Percentiles rank a stretch among this genome's conserved stretches.
Evolutionary conservation across 2,797 vertebrate species (phyloP).

Genomic region (Chloroceryle inda): DNA sequence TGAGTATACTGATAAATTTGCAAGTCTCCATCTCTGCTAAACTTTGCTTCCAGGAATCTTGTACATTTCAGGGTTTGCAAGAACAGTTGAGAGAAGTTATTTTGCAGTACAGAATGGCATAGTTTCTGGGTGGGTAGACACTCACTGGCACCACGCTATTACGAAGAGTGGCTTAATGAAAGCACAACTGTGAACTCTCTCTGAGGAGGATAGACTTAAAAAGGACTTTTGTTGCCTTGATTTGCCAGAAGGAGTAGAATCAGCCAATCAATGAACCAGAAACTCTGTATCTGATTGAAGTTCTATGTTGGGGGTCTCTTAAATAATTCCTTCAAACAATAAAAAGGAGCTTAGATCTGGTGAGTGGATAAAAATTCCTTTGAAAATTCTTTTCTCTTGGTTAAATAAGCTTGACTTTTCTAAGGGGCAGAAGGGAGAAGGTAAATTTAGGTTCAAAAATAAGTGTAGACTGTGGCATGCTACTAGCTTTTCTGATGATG

Average conservation of each 20-base stretch:
- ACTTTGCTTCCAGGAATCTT: background rate
- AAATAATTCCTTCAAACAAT: conserved; percentile 12
- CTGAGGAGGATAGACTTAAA: background rate
- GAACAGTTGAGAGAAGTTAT: background rate
- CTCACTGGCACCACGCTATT: background rate
- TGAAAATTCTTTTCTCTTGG: background rate
- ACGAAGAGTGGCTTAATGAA: background rate
- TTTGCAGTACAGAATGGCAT: background rate
- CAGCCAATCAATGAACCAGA: background rate
- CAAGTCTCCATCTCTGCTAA: background rate
- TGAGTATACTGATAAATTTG: background rate
- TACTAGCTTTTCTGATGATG: background rate
- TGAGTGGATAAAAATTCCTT: conserved; percentile 27
- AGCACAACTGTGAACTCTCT: background rate
- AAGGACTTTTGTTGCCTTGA: background rate
- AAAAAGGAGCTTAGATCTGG: conserved; percentile 14
- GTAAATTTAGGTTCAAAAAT: background rate
- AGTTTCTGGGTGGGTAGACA: background rate
- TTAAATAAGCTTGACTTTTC: conserved; percentile 6
- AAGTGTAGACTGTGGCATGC: background rate
- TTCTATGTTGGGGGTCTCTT: background rate
- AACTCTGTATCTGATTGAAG: background rate
- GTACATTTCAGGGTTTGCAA: background rate
- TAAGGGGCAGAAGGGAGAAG: background rate
- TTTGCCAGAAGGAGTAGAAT: background rate